These are phyloP conservation scores for Rambutsinella grinnellia DNA, from an alignment of 2,888 invertebrate species.

Conservation along the genomic window DNA sequence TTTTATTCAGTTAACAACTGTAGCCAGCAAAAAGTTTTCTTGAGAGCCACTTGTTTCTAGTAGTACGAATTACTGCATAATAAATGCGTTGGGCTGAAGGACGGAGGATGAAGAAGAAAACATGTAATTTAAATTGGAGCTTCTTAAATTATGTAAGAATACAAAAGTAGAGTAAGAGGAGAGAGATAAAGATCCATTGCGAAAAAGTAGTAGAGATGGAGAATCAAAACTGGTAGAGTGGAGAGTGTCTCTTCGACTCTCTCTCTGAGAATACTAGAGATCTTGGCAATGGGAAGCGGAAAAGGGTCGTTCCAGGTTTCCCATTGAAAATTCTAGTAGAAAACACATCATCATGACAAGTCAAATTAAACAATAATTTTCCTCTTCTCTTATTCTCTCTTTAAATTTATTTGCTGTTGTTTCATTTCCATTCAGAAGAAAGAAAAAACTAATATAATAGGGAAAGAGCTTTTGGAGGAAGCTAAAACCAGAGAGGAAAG, in stretches of 20 bases:
- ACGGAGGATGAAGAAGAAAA: too few species aligned
- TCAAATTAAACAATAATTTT: slow-evolving; percentile 34
- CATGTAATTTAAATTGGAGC: slow-evolving; percentile 10
- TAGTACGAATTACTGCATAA: not conserved
- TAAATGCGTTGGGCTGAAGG: too few species aligned
- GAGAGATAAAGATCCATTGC: not conserved
- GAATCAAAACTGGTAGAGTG: too few species aligned
- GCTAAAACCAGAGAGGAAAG: too few species aligned
- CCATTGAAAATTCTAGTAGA: slow-evolving; percentile 1
- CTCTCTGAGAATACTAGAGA: too few species aligned
- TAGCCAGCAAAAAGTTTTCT: not conserved
- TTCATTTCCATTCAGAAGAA: slow-evolving; percentile 15
- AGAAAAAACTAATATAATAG: too few species aligned
- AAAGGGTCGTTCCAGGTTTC: too few species aligned
- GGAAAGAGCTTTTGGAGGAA: too few species aligned
- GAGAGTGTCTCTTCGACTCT: too few species aligned
- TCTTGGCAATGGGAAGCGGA: too few species aligned
- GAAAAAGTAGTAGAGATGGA: slow-evolving; percentile 2
- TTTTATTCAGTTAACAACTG: slow-evolving; percentile 16
- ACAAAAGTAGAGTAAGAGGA: not conserved
- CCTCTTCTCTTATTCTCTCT: slow-evolving; percentile 13
- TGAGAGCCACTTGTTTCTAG: slow-evolving; percentile 18
- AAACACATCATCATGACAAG: slow-evolving; percentile 18
- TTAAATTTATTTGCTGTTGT: slow-evolving; percentile 26
- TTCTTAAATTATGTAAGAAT: slow-evolving; percentile 13